phyloP scores from a whole-genome alignment of 2,113 vertebrate genomes.

The Phodopus roborovskii region DNA sequence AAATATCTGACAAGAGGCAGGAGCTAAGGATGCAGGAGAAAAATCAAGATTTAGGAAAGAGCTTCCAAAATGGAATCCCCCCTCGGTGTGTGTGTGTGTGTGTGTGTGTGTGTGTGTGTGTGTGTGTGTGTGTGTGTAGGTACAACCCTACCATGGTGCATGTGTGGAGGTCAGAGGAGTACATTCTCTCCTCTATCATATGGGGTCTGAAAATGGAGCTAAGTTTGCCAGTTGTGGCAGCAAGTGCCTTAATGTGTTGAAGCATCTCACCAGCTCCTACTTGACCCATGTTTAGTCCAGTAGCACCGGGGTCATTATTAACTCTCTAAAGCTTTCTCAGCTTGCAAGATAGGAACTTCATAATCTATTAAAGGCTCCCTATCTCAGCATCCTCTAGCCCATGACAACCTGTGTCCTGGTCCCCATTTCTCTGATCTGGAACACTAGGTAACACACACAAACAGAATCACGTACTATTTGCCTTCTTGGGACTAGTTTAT shows the following conservation, averaged over 20 bases:
- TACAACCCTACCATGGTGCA: not conserved
- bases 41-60: slow-evolving; percentile 47
- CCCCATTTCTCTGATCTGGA: not conserved
- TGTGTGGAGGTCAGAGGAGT: not conserved
- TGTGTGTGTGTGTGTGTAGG: not conserved
- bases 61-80: not conserved
- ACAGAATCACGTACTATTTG: not conserved
- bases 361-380: no score
- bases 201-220: not conserved
- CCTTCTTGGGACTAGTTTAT: not conserved
- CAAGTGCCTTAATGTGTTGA: not conserved
- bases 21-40: slow-evolving; percentile 19
- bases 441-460: not conserved
- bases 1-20: slow-evolving; percentile 27
- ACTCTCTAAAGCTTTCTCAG: not conserved
- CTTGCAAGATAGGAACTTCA: not conserved
- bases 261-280: not conserved
- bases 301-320: not conserved
- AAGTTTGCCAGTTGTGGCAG: not conserved
- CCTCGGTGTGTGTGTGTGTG: no score
- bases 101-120: not conserved
- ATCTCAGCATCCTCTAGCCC: no score
- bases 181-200: not conserved
- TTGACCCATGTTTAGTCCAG: not conserved
- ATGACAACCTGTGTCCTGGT: not conserved